A percentile compares a stretch with the other conserved stretches of the same genome.
Conservation (phyloP, 1,140 invertebrate species). For the Reticulitermes speratus region DNA sequence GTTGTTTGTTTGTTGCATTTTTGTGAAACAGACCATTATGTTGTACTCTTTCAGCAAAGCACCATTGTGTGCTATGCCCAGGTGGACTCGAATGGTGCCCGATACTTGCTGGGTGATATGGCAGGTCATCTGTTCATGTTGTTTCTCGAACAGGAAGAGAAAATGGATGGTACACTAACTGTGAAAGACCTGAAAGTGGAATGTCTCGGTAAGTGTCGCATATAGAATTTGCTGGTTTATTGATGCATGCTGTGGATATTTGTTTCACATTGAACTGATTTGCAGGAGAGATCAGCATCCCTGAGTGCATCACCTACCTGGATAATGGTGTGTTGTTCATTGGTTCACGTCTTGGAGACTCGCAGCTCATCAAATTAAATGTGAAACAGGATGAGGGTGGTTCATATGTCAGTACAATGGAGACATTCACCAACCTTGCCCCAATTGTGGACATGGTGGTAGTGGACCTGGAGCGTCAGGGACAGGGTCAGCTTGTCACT, state of each 20-base stretch:
- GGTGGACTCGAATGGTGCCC: conserved; percentile 86
- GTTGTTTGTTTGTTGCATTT: too few species aligned
- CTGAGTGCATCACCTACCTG: conserved; percentile 97
- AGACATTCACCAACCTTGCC: conserved; percentile 95
- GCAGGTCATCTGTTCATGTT: conserved; percentile 95
- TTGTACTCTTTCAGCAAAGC: conserved; percentile 66
- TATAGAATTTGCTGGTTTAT: not conserved
- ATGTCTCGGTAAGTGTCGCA: conserved; percentile 61
- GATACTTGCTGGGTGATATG: conserved; percentile 94
- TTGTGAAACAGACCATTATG: too few species aligned
- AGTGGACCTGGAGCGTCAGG: conserved; percentile 93
- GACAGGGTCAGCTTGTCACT: conserved; percentile 96
- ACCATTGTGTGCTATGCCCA: conserved; percentile 94
- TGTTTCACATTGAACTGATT: not conserved
- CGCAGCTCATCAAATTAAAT: conserved; percentile 90
- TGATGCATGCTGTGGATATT: not conserved
- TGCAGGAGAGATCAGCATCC: conserved; percentile 86
- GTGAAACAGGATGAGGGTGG: conserved; percentile 80
- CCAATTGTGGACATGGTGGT: conserved; percentile 98
- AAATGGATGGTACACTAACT: conserved; percentile 68
- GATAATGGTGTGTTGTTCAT: conserved; percentile 98
- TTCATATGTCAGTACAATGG: conserved; percentile 91
- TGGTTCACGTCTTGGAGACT: conserved; percentile 94
- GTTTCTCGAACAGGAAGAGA: conserved; percentile 84
- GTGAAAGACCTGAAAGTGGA: conserved; percentile 94